Percentiles rank a stretch among this genome's conserved stretches.
Evolutionary conservation across 1,140 invertebrate species (phyloP).

Genomic region (Frieseomelitta varia): DNA sequence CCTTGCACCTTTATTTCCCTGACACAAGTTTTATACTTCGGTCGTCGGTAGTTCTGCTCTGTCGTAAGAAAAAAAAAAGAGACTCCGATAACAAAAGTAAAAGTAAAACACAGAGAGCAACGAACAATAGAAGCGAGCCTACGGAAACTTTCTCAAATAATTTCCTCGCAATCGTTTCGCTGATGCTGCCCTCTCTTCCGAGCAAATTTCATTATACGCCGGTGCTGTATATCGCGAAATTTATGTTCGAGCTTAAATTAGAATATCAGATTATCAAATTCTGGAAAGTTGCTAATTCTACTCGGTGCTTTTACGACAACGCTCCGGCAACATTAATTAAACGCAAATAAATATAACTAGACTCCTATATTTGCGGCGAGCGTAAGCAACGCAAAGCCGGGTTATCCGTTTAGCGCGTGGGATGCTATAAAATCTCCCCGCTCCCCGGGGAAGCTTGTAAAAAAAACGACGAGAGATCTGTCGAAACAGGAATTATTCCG

Average conservation of each 20-base stretch:
- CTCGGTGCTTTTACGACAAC: constrained; percentile 9
- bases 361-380: not conserved
- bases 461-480: not conserved
- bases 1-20: no score
- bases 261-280: constrained; percentile 38
- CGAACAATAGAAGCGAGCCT: not conserved
- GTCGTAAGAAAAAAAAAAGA: no score
- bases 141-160: not conserved
- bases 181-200: not conserved
- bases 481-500: constrained; percentile 6
- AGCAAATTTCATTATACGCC: constrained; percentile 2
- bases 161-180: not conserved
- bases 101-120: not conserved
- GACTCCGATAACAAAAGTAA: not conserved
- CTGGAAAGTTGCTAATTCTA: constrained; percentile 31
- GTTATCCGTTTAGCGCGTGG: not conserved
- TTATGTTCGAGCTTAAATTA: constrained; percentile 24
- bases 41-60: no score
- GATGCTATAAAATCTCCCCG: not conserved
- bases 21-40: no score
- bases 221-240: constrained; percentile 8
- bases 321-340: constrained; percentile 32
- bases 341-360: constrained; percentile 38
- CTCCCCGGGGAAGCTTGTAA: not conserved
- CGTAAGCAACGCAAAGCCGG: not conserved